These are phyloP conservation scores for Actinopyga echinites DNA, from an alignment of 53 echinoderm and acorn worm genomes.

Conservation along the genomic window DNA sequence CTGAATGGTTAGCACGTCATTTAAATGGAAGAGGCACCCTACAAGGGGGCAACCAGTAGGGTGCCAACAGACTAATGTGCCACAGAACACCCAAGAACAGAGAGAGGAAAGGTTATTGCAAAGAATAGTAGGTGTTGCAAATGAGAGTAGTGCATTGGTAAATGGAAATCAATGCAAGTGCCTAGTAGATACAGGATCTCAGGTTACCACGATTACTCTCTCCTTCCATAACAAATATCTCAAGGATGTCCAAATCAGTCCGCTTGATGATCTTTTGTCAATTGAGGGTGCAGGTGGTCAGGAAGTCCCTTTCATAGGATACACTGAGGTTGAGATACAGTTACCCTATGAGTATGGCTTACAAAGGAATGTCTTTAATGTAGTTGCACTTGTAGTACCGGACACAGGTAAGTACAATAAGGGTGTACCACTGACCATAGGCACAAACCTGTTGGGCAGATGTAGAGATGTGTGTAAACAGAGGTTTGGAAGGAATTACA, in stretches of 20 bases:
- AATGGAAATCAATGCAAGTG: neutral
- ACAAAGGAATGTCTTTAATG: neutral
- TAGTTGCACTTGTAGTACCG: conserved; percentile 5
- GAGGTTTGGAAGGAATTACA: neutral
- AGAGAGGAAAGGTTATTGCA: neutral
- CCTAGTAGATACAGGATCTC: conserved; percentile 37
- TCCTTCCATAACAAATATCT: conserved; percentile 1
- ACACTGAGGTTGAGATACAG: neutral
- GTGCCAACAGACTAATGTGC: neutral
- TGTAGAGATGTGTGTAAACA: neutral
- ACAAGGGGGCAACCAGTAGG: neutral
- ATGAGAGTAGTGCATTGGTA: conserved; percentile 14
- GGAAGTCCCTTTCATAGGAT: conserved; percentile 28
- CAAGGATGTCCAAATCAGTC: neutral
- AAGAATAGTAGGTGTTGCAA: conserved; percentile 14
- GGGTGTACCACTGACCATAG: conserved; percentile 16
- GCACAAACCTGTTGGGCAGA: neutral
- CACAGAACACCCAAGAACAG: neutral
- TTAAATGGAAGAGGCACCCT: conserved; percentile 13
- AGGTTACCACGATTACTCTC: neutral
- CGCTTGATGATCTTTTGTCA: neutral
- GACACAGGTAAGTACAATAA: conserved; percentile 12
- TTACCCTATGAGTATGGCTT: neutral
- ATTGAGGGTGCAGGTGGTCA: conserved; percentile 37
- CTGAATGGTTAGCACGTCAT: neutral